phyloP scores from a whole-genome alignment of 2,113 vertebrate genomes.

The Dasyurus viverrinus region DNA sequence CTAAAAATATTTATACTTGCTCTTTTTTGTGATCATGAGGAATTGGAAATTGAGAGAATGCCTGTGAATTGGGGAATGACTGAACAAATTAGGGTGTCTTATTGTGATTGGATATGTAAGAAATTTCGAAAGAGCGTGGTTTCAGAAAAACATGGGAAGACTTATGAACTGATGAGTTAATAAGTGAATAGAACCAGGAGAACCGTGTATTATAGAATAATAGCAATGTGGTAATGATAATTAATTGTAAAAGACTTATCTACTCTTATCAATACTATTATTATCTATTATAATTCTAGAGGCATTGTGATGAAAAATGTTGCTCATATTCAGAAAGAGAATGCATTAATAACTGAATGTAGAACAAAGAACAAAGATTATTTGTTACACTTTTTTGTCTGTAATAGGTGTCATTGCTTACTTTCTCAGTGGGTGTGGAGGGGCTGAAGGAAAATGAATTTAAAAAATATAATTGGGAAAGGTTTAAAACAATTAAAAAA shows the following conservation, averaged over 20 bases:
- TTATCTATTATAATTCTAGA: too few species aligned
- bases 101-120: background rate
- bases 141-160: background rate
- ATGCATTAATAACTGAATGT: background rate
- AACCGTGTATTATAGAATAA: background rate
- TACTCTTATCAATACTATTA: background rate
- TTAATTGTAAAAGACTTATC: background rate
- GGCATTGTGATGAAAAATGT: too few species aligned
- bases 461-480: background rate
- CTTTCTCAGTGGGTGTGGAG: background rate
- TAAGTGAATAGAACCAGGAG: background rate
- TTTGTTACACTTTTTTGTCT: background rate
- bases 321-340: too few species aligned
- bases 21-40: too few species aligned
- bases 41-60: background rate
- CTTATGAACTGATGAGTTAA: background rate
- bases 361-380: background rate
- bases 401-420: background rate
- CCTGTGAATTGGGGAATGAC: background rate
- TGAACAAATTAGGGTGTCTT: background rate
- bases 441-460: background rate
- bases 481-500: background rate
- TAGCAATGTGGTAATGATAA: background rate
- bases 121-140: background rate
- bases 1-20: background rate